Evolutionary conservation across 1,140 invertebrate genomes (phyloP).

Genomic region (Limonius californicus): DNA sequence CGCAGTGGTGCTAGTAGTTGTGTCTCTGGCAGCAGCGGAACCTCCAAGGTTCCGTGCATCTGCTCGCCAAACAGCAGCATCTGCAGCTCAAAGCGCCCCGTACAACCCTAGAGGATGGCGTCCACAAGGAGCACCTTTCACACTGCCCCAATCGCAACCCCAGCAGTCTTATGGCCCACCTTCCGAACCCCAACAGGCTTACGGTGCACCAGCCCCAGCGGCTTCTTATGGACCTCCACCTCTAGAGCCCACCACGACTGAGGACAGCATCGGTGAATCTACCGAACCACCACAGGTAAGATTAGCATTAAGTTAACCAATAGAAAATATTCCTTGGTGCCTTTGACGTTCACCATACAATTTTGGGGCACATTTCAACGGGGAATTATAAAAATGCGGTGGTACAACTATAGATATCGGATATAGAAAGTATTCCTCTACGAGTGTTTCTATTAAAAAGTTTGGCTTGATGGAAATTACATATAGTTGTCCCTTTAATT

Average conservation of each 20-base stretch:
- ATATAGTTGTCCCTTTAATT: no score
- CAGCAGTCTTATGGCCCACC: conserved; percentile 25
- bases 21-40: conserved; percentile 38
- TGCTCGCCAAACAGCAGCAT: conserved; percentile 24
- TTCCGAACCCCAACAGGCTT: conserved; percentile 24
- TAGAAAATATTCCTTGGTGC: no score
- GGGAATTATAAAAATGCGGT: no score
- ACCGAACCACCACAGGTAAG: conserved; percentile 26
- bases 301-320: no score
- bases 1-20: conserved; percentile 36
- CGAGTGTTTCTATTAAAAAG: no score
- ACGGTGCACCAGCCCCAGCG: conserved; percentile 25
- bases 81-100: conserved; percentile 19
- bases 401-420: no score
- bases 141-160: conserved; percentile 29
- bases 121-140: conserved; percentile 39
- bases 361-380: no score
- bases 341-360: no score
- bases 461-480: no score
- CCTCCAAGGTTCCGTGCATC: conserved; percentile 30
- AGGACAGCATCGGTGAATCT: not conserved
- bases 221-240: conserved; percentile 36
- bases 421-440: no score
- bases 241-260: conserved; percentile 9
- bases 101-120: conserved; percentile 39